phyloP scores from a whole-genome alignment of 2,113 vertebrate species.

The Heterochromis multidens region DNA sequence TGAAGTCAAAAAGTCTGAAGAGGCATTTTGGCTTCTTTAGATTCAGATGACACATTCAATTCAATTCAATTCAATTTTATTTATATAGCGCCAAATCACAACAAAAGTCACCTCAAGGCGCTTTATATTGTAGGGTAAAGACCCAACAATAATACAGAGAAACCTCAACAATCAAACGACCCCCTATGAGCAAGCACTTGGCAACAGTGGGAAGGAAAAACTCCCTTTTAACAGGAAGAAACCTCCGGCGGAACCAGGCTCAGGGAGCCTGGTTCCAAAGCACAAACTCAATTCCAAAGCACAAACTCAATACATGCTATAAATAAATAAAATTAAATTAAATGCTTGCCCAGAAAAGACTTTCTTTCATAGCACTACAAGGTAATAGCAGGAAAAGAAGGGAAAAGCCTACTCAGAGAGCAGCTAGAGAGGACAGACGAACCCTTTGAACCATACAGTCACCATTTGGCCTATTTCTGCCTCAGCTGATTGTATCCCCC shows the following conservation, averaged over 20 bases:
- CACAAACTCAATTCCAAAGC: no score
- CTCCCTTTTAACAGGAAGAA: no score
- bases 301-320: background rate
- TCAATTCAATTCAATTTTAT: no score
- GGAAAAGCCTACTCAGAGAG: background rate
- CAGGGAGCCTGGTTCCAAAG: no score
- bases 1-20: background rate
- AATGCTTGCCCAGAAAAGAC: background rate
- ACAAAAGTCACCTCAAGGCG: no score
- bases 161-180: no score
- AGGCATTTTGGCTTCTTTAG: background rate
- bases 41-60: rapidly evolving
- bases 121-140: no score
- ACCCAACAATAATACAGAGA: no score
- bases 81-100: no score
- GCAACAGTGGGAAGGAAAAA: no score
- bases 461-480: constrained; percentile 70
- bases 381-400: background rate
- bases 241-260: no score
- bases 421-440: constrained; percentile 31
- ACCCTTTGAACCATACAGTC: constrained; percentile 64
- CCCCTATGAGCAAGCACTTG: no score
- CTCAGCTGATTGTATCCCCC: constrained; percentile 62
- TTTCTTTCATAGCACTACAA: background rate
- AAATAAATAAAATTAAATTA: background rate